These are phyloP conservation scores for Danio kyathit DNA, from an alignment of 2,797 vertebrate species.

Conservation along the genomic window DNA sequence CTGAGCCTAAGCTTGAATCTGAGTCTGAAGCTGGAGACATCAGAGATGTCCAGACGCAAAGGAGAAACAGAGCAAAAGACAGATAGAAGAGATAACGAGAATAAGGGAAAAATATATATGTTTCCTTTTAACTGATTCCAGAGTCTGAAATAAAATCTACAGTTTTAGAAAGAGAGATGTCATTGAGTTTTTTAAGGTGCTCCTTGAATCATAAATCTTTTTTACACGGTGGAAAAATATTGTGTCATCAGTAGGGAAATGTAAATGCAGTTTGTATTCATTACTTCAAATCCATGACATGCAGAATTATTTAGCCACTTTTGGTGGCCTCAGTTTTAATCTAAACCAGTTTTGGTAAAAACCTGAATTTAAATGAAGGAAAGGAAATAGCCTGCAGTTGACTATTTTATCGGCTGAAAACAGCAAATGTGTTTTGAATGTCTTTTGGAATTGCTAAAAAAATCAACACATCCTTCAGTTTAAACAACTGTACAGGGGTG, in stretches of 20 bases:
- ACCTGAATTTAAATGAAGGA: neutral
- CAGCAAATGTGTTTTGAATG: neutral
- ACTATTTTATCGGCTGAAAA: too few relatives aligned
- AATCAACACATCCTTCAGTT: too few relatives aligned
- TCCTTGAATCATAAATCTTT: conserved; percentile 35
- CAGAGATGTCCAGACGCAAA: neutral
- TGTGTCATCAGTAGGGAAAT: conserved; percentile 27
- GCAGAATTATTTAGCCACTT: neutral
- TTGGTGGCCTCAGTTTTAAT: neutral
- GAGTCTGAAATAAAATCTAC: conserved; percentile 40
- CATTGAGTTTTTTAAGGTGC: conserved; percentile 28
- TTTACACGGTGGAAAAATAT: conserved; percentile 19
- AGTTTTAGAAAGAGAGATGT: neutral
- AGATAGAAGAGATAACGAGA: conserved; percentile 41
- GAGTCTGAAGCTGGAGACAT: conserved; percentile 45
- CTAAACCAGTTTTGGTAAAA: neutral
- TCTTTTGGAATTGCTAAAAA: too few relatives aligned
- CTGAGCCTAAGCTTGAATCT: conserved; percentile 46
- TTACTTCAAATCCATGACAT: too few relatives aligned
- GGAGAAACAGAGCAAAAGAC: conserved; percentile 22
- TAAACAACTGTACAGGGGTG: too few relatives aligned
- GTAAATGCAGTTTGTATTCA: neutral
- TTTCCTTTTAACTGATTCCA: conserved; percentile 6
- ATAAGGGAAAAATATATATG: conserved; percentile 27
- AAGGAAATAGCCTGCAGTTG: neutral